Base-by-base conservation (phyloP, 2,113 vertebrate genomes). In the Barbus barbus region DNA sequence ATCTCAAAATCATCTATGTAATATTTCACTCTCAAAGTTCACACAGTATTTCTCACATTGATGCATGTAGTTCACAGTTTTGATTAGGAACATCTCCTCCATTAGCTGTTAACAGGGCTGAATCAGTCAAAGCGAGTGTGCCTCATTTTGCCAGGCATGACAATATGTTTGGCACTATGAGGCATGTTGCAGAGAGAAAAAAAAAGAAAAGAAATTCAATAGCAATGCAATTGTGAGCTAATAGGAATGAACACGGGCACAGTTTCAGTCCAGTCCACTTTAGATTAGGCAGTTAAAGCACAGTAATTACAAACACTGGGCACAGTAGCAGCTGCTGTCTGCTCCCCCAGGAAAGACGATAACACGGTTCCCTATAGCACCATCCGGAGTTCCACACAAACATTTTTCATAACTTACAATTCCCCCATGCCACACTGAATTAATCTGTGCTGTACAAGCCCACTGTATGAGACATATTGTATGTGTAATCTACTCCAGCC, bases 201-300 rank as follows among this genome's bases (percentile, higher is more conserved):
- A 7, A n/a, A 3, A 33, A 36, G 5, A 24, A 60, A n/a, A 4
- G 0, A 53, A 44, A 38, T 6, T 53, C 63, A 83, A 86, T 86
- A 65, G 76, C 60, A 58, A 74, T 58, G 26, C 48, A 78, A 86
- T 60, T 80, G 22, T 38, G 38, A 75, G 61, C 33, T 84, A 79
- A 81, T 83, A 77, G 74, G 79, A 84, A 75, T 72, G 83, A 82
- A 60, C 56, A 83, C 58, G 38, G 46, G 46, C 65, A 28, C 69
- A 76, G 71, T 36, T 53, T 33, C 58, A 53, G 82, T 83, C 76
- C 80, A 41, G 83, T 86, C 83, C 85, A 84, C 85, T 75, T 85
- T 83, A 83, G 84, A 86, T 88, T 86, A 86, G 67, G 69, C 80
- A 86, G 79, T 53, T 83, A 78, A 74, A 88, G n/a, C 44, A 31